These are phyloP conservation scores for Zenarchopterus dispar DNA, from an alignment of 2,797 vertebrate genomes.

Conservation along the genomic window DNA sequence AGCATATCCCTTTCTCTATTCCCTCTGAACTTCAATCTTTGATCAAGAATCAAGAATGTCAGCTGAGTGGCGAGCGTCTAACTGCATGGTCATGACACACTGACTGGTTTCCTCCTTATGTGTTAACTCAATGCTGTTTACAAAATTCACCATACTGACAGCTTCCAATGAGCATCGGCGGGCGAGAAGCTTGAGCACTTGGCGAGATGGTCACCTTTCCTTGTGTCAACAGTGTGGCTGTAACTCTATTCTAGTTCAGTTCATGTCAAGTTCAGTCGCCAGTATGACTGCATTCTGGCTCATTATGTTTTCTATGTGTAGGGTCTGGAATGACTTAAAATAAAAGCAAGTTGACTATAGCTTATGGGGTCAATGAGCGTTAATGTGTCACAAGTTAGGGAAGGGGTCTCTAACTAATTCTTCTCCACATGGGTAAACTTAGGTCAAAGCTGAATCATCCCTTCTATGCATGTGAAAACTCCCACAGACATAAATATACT, in stretches of 20 bases:
- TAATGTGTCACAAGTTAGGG: constrained; percentile 50
- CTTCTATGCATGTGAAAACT: constrained; percentile 46
- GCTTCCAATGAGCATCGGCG: constrained; percentile 17
- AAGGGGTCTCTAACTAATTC: constrained; percentile 34
- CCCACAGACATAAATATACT: constrained; percentile 60
- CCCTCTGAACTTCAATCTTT: background rate
- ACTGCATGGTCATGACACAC: constrained; percentile 41
- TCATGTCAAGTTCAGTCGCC: constrained; percentile 25
- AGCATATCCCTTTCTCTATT: constrained; percentile 36
- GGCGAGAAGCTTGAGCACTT: constrained; percentile 1
- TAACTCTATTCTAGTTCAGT: constrained; percentile 33
- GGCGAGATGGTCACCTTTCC: constrained; percentile 24
- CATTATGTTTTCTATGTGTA: constrained; percentile 26
- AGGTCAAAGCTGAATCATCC: constrained; percentile 61
- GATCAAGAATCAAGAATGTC: background rate
- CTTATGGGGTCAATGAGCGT: constrained; percentile 48
- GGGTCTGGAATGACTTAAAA: constrained; percentile 35
- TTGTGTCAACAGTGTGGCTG: constrained; percentile 21
- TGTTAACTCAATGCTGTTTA: constrained; percentile 42
- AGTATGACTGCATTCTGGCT: constrained; percentile 24
- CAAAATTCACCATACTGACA: constrained; percentile 39
- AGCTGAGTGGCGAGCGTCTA: constrained; percentile 39
- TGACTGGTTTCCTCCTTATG: constrained; percentile 34
- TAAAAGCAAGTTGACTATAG: constrained; percentile 28
- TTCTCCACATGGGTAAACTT: constrained; percentile 45